Evolutionary conservation across 2,888 invertebrate genomes (phyloP), one percentile per base, ranked within the genome.

Genomic region (Amiota communis): DNA sequence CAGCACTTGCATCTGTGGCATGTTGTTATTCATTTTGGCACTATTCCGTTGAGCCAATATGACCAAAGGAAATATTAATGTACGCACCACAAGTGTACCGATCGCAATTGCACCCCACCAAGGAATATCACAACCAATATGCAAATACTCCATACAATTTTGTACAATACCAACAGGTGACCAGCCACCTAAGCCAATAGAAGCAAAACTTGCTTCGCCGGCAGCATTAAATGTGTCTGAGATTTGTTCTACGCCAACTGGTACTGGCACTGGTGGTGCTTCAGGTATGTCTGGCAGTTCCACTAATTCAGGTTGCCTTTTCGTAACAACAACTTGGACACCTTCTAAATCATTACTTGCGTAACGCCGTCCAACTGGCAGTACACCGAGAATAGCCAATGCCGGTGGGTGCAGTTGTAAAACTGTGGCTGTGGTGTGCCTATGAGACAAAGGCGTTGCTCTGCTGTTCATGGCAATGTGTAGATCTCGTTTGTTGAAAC

Each of bases 81-180:
- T 85, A 83, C 98, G 92, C 0, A 98, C 93, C 48, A 93, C 89
- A 1, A 95, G 74, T 0, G 98, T 98, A n/a, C 95, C 95, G 72
- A 94, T 90, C 2, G 94, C 91, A 81, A 98, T 97, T 12, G 96
- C 91, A 53, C 92, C 93, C 97, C 98, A 99, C 99, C 99, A 99
- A 0, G 98, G 98, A 12, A 98, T 78, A 80, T 95, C 96, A 12
- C 92, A 89, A 0, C 91, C 90, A n/a, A 95, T 92, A 87, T 99
- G 98, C 56, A 98, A 81, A 83, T 91, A 94, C 89, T 99, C 98
- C 81, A 98, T 90, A 76, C 92, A 92, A 64, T 93, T 91, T 88
- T 98, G 96, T 13, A 97, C 92, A 8, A 96, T 87, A 0, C 98
- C 98, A 0, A 94, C 92, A 0, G 98, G 98, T 15, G 92, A 91